A percentile compares a stretch with the other conserved stretches of the same genome.
These are phyloP conservation scores for Tetramorium alpestre DNA, from an alignment of 1,140 invertebrate genomes.

Conservation along the genomic window DNA sequence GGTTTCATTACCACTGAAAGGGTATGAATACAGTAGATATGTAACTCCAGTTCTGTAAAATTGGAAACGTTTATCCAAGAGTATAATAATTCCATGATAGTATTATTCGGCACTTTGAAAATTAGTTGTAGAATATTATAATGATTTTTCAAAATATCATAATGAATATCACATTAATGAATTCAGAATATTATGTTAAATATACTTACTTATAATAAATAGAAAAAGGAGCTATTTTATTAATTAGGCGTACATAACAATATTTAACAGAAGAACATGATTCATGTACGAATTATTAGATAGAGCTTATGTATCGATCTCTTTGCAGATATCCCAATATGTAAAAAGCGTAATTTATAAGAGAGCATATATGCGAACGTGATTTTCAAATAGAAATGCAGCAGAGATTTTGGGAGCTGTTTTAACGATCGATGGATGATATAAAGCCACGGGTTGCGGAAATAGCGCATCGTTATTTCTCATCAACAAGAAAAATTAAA, in stretches of 20 bases:
- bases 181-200: neutral
- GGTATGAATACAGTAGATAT: neutral
- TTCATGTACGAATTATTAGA: neutral
- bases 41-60: neutral
- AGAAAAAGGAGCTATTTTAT: neutral
- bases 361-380: neutral
- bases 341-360: neutral
- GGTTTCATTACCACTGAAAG: neutral
- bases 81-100: neutral
- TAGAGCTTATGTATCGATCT: neutral
- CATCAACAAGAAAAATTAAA: slow-evolving; percentile 49
- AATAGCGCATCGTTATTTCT: slow-evolving; percentile 35
- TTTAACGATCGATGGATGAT: slow-evolving; percentile 11
- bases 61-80: neutral
- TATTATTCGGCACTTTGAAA: neutral
- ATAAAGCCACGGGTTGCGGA: neutral
- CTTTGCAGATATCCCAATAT: neutral
- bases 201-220: neutral
- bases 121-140: neutral
- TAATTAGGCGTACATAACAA: neutral
- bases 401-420: neutral
- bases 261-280: neutral
- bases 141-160: too few species aligned
- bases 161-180: too few species aligned
- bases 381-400: neutral